phyloP scores from a whole-genome alignment of 2,888 invertebrate species.

The Peribatodes rhomboidaria region DNA sequence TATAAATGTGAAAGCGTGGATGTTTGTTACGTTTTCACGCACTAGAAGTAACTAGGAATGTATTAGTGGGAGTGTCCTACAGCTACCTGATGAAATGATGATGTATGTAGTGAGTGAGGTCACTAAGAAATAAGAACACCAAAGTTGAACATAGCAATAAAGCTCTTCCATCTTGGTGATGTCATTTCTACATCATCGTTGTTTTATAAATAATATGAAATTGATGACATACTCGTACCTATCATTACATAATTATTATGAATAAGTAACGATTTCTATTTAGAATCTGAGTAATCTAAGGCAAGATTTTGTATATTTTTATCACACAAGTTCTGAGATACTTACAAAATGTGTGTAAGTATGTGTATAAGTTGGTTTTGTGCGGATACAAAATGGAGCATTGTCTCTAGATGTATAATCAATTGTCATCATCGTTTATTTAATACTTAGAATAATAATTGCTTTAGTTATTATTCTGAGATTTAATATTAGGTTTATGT shows the following conservation, averaged over 20 bases:
- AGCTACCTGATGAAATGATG: conserved; percentile 1
- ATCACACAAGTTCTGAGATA: too few relatives aligned
- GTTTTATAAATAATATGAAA: conserved; percentile 4
- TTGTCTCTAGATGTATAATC: too few relatives aligned
- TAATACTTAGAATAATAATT: too few relatives aligned
- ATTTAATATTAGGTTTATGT: too few relatives aligned
- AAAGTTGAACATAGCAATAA: conserved; percentile 23
- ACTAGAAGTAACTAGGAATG: neutral
- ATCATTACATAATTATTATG: neutral
- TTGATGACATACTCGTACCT: neutral
- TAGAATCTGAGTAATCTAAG: neutral
- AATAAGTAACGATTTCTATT: neutral
- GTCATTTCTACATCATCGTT: conserved; percentile 10
- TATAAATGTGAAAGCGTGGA: too few relatives aligned
- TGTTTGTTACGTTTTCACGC: too few relatives aligned
- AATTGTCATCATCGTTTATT: too few relatives aligned
- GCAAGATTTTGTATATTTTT: too few relatives aligned
- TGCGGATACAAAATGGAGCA: too few relatives aligned
- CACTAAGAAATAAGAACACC: conserved; percentile 14
- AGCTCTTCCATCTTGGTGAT: conserved; percentile 12
- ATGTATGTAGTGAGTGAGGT: conserved; percentile 11
- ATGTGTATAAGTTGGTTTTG: too few relatives aligned
- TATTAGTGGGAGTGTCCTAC: neutral
- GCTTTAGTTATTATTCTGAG: too few relatives aligned
- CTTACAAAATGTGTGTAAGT: too few relatives aligned